These are phyloP conservation scores for Lithophane socia DNA, from an alignment of 2,888 invertebrate genomes.

Conservation along the genomic window DNA sequence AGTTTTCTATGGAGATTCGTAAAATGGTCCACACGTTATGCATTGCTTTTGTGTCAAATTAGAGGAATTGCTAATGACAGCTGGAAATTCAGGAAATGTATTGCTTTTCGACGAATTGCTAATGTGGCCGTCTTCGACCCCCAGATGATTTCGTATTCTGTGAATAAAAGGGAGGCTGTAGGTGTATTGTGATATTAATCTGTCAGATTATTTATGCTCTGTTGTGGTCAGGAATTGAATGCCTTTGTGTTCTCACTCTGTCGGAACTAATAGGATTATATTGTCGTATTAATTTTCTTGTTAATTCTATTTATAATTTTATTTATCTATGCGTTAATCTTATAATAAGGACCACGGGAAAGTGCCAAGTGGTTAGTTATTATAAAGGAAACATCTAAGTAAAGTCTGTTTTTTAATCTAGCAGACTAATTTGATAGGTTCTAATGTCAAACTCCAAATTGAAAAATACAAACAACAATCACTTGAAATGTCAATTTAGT, in stretches of 20 bases:
- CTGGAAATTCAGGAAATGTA: too few relatives aligned
- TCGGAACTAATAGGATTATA: neutral
- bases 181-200: slow-evolving; percentile 30
- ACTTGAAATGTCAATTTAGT: too few relatives aligned
- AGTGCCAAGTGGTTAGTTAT: neutral
- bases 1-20: too few relatives aligned
- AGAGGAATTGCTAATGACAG: too few relatives aligned
- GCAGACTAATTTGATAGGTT: too few relatives aligned
- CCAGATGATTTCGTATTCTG: neutral
- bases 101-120: too few relatives aligned
- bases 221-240: slow-evolving; percentile 25
- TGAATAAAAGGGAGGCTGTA: slow-evolving; percentile 20
- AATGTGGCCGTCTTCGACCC: too few relatives aligned
- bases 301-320: slow-evolving; percentile 1
- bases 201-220: slow-evolving; percentile 16
- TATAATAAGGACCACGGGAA: neutral
- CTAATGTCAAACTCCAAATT: too few relatives aligned
- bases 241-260: slow-evolving; percentile 12
- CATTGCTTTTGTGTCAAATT: too few relatives aligned
- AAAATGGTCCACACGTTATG: too few relatives aligned
- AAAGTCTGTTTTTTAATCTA: too few relatives aligned
- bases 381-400: neutral
- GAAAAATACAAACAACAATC: too few relatives aligned
- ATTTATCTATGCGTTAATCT: neutral
- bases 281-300: slow-evolving; percentile 14